These are phyloP conservation scores for Heliconius ismenius DNA, from an alignment of 2,888 invertebrate genomes.

Conservation along the genomic window DNA sequence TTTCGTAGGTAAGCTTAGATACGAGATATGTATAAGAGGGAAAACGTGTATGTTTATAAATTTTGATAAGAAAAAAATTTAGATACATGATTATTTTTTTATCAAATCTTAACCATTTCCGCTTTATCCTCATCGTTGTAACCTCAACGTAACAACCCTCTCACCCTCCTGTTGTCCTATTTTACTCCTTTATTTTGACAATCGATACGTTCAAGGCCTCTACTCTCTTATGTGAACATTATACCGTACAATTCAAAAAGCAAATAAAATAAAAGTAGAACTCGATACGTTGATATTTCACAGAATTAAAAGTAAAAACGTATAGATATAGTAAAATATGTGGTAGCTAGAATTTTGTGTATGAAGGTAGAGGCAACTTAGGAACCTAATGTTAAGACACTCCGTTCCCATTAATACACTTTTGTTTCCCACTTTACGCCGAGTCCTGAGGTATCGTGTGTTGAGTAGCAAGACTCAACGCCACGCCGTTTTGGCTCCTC, in stretches of 20 bases:
- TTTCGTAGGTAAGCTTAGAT: too few species aligned
- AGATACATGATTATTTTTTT: background rate
- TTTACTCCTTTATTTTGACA: slow-evolving; percentile 63
- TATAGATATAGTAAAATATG: too few species aligned
- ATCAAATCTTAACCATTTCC: background rate
- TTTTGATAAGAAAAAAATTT: too few species aligned
- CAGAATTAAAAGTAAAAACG: background rate
- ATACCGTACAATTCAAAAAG: background rate
- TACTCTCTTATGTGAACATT: slow-evolving; percentile 15
- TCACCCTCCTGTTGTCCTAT: slow-evolving; percentile 59
- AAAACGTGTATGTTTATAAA: too few species aligned
- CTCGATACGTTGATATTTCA: background rate
- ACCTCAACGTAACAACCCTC: slow-evolving; percentile 53
- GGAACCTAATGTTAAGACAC: background rate
- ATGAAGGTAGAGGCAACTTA: background rate
- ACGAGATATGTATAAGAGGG: too few species aligned
- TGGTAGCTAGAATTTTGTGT: too few species aligned
- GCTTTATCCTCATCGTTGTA: background rate
- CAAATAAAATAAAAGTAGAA: background rate
- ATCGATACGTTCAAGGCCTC: slow-evolving; percentile 67
- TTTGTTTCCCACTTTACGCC: background rate
- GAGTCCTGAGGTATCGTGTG: background rate
- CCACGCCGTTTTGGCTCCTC: too few species aligned
- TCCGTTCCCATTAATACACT: background rate
- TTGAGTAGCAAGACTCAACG: too few species aligned